Base-by-base conservation (phyloP, 2,113 vertebrate species). In the Malurus elegans region DNA sequence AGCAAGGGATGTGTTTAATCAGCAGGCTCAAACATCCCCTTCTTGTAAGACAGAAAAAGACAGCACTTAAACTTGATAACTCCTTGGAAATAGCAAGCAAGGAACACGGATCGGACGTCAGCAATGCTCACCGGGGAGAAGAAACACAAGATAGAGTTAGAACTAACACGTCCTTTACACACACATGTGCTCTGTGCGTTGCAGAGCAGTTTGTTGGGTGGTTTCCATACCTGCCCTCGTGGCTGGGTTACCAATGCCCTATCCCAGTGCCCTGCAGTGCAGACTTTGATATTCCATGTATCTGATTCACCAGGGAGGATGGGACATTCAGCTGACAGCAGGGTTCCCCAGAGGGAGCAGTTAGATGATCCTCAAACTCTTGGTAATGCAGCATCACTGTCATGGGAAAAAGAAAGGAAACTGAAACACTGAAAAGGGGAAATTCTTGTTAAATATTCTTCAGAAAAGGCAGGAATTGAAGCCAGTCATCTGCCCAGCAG, bases 1-100 rank as follows among this genome's bases (percentile, higher is more conserved):
- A 96, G 79, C 83, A 95, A 95, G 83, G 89, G 94, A 95, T 93
- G 83, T 91, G 83, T 96, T 97, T 95, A 95, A 95, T 91, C 95
- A 97, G 89, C 94, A 92, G 89, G 78, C 94, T 95, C 67, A 91
- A 93, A 69, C 69, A 91, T 86, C 93, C 75, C 62, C 38, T 86
- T 90, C 92, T 96, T 94, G 60, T 80, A 90, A 86, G 82, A 93
- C 86, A 95, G 94, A 95, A 97, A 95, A 93, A 94, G 79, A 51
- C 51, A 88, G 82, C 51, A 78, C 69, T 94, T 97, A 90, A 95
- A 93, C 92, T 86, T 88, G 83, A 56, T 94, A 92, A 93, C 38
- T 92, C 69, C 87, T 93, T 66, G 70, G 91, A 94, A 97, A 96
- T 92, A 92, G 78, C 86, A 96, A 93, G 91, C 0, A 0, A 78